Evolutionary conservation across 2,113 vertebrate species (phyloP).

Genomic region (Zosterops japonicus): DNA sequence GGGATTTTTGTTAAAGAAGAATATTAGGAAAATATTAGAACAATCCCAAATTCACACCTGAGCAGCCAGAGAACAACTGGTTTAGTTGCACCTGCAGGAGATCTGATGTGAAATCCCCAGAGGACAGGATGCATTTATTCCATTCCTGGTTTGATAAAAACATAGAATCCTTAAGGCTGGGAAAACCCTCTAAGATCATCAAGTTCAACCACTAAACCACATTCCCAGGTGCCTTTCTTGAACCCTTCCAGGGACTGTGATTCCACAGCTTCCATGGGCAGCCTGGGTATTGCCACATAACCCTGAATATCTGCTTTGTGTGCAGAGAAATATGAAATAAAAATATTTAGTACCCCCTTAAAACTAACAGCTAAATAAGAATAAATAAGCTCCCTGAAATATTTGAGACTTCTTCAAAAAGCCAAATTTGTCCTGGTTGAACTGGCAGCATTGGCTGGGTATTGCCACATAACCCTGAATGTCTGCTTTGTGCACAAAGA

Average conservation of each 20-base stretch:
- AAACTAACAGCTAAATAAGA: neutral
- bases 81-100: neutral
- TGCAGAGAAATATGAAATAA: neutral
- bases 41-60: neutral
- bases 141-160: neutral
- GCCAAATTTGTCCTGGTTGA: neutral
- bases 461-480: neutral
- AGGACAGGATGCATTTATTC: neutral
- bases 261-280: neutral
- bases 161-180: neutral
- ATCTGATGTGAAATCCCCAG: neutral
- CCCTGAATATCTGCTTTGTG: neutral
- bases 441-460: accelerated
- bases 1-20: neutral
- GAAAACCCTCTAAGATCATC: neutral
- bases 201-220: neutral
- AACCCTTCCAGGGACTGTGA: neutral
- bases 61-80: neutral
- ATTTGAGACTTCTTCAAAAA: neutral
- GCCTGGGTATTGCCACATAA: neutral
- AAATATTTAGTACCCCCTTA: neutral
- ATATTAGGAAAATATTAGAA: neutral
- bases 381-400: neutral
- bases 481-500: neutral
- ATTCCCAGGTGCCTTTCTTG: no score